These are phyloP conservation scores for Eubucco bourcierii DNA, from an alignment of 2,113 vertebrate species.

Conservation along the genomic window DNA sequence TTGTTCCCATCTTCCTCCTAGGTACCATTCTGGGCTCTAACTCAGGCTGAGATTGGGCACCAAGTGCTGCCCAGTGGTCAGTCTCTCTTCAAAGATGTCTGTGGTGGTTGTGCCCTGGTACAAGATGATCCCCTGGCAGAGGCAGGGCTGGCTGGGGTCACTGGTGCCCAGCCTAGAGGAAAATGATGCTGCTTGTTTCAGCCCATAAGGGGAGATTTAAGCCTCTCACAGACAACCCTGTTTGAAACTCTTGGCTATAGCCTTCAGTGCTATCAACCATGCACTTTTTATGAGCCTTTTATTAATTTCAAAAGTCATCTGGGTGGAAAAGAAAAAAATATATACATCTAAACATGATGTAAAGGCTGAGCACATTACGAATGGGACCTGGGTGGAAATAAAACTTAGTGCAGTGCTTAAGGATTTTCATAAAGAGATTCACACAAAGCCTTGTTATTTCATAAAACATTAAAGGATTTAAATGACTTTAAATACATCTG, in stretches of 20 bases:
- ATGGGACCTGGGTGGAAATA: constrained; percentile 33
- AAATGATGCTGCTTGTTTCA: neutral
- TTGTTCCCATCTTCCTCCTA: neutral
- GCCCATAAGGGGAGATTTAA: neutral
- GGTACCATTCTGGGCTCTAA: neutral
- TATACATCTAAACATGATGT: constrained; percentile 36
- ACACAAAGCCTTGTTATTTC: constrained; percentile 49
- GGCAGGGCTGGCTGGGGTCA: accelerated
- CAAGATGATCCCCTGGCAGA: neutral
- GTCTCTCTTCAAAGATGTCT: neutral
- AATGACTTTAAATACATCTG: constrained; percentile 51
- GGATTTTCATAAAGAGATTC: constrained; percentile 22
- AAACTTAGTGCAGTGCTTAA: neutral
- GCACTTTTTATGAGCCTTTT: constrained; percentile 5
- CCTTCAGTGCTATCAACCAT: neutral
- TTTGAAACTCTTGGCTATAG: neutral
- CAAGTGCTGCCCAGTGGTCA: neutral
- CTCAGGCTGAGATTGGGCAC: neutral
- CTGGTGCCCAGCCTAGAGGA: neutral
- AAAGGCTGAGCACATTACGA: constrained; percentile 4
- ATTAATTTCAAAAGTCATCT: constrained; percentile 15
- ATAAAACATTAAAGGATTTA: constrained; percentile 55
- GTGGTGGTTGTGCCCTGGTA: accelerated
- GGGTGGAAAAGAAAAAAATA: neutral
- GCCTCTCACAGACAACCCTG: neutral